These are phyloP conservation scores for Zaprionus bogoriensis DNA, from an alignment of 2,888 invertebrate species.

Conservation along the genomic window DNA sequence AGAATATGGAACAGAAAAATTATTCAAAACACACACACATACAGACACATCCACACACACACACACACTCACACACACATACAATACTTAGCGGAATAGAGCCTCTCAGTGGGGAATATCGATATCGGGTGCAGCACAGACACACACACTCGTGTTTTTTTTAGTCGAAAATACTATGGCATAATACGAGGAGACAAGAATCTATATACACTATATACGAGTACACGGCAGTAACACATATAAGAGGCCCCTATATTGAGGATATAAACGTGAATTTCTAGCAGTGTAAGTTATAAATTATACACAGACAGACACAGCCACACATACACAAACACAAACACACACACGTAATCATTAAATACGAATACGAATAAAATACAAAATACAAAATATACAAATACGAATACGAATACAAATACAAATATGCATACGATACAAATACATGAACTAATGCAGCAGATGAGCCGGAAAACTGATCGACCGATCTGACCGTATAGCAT, in stretches of 20 bases:
- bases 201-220: slow-evolving; percentile 49
- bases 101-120: slow-evolving; percentile 12
- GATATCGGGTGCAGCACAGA: slow-evolving; percentile 6
- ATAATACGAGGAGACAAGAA: slow-evolving; percentile 13
- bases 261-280: slow-evolving; percentile 77
- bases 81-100: slow-evolving; percentile 41
- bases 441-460: neutral
- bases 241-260: slow-evolving; percentile 70
- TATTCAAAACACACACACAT: slow-evolving; percentile 38
- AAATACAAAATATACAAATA: slow-evolving; percentile 4
- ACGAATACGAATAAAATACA: neutral
- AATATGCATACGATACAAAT: neutral
- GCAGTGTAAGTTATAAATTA: slow-evolving; percentile 72
- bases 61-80: neutral
- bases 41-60: neutral
- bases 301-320: slow-evolving; percentile 50
- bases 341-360: slow-evolving; percentile 30
- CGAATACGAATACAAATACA: neutral
- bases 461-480: slow-evolving; percentile 30
- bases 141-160: slow-evolving; percentile 16
- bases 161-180: slow-evolving; percentile 42
- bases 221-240: slow-evolving; percentile 44
- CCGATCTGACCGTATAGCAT: slow-evolving; percentile 33
- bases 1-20: slow-evolving; percentile 30
- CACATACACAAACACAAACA: slow-evolving; percentile 32